Evolutionary conservation across 1,140 invertebrate genomes (phyloP).

Genomic region (Euwallacea similis): DNA sequence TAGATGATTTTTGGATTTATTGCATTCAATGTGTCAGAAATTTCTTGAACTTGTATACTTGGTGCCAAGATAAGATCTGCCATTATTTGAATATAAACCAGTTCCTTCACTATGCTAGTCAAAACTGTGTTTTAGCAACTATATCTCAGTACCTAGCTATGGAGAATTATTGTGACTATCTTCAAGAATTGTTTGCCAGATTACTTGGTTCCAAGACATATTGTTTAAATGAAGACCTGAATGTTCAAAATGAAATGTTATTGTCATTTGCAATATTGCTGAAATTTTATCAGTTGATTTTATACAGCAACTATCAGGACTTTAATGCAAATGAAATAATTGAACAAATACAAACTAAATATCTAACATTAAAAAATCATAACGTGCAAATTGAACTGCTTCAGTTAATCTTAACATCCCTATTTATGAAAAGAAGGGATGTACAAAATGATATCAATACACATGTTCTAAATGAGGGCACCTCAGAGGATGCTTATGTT

Average conservation of each 20-base stretch:
- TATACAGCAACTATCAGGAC: constrained; percentile 21
- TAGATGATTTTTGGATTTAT: constrained; percentile 41
- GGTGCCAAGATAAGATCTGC: constrained; percentile 27
- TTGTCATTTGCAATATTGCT: constrained; percentile 42
- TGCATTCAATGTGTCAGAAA: constrained; percentile 43
- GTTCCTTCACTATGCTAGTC: constrained; percentile 35
- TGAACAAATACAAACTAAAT: constrained; percentile 39
- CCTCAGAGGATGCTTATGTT: constrained; percentile 30
- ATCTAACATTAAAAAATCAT: constrained; percentile 39
- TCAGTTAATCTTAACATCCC: constrained; percentile 47
- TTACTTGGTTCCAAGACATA: constrained; percentile 13
- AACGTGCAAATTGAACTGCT: constrained; percentile 47
- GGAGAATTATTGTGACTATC: not conserved
- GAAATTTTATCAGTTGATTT: constrained; percentile 40
- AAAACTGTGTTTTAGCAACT: not conserved
- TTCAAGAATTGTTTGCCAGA: constrained; percentile 25
- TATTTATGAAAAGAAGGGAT: constrained; percentile 43
- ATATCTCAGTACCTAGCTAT: not conserved
- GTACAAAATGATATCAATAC: constrained; percentile 6
- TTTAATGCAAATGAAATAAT: constrained; percentile 38
- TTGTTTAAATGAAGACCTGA: constrained; percentile 33
- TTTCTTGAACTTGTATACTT: constrained; percentile 25
- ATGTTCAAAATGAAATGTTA: constrained; percentile 37
- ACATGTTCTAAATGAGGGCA: not conserved
- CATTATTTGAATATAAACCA: constrained; percentile 22